Evolutionary conservation across 2,797 vertebrate species (phyloP).

Genomic region (Eutrigla gurnardus): DNA sequence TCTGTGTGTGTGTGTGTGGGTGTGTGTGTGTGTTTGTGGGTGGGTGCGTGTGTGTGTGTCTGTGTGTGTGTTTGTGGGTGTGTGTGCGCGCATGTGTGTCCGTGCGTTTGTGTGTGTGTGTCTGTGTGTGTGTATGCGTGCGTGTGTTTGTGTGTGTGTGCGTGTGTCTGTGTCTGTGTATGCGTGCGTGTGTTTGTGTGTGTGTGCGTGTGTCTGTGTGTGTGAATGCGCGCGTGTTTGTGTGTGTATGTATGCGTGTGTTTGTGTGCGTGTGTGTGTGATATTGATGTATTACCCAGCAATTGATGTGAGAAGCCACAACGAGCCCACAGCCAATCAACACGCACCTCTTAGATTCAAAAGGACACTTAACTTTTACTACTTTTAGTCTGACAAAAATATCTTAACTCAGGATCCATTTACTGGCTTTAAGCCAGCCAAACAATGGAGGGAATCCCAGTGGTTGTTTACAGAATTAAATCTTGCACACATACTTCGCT

Average conservation of each 20-base stretch:
- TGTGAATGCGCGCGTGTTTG: no score
- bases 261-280: slow-evolving; percentile 25
- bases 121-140: no score
- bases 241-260: background rate
- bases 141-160: no score
- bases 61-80: no score
- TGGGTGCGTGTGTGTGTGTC: background rate
- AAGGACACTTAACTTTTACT: background rate
- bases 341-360: slow-evolving; percentile 7
- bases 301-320: slow-evolving; percentile 14
- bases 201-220: no score
- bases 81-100: no score
- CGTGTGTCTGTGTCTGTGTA: slow-evolving; percentile 1
- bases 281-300: slow-evolving; percentile 65
- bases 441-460: background rate
- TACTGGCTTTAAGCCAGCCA: background rate
- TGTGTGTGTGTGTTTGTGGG: slow-evolving; percentile 21
- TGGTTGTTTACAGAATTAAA: background rate
- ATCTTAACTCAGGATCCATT: background rate
- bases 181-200: slow-evolving; percentile 7
- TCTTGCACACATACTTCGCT: no score
- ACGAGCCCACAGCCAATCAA: slow-evolving; percentile 7
- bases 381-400: background rate
- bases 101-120: no score
- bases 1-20: background rate